Conservation (phyloP, 2,113 vertebrate genomes). For the Rhinolophus sinicus region DNA sequence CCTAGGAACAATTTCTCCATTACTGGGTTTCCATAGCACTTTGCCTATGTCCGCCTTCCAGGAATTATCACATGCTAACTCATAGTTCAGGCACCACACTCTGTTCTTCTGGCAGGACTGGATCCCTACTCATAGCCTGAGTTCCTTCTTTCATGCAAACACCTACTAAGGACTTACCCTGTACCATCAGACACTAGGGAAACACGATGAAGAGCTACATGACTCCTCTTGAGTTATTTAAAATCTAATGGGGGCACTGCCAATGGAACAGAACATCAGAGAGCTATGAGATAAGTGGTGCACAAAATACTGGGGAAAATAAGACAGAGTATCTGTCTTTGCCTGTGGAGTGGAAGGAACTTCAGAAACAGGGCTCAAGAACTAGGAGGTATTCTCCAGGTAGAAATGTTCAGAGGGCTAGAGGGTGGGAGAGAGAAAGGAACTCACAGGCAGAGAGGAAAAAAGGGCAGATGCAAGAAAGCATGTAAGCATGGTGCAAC, state of each 20-base stretch:
- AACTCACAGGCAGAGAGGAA: neutral
- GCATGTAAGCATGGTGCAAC: fast-evolving
- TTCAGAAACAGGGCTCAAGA: neutral
- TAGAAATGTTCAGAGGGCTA: neutral
- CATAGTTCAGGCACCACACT: no score
- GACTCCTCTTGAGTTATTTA: neutral
- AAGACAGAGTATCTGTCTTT: neutral
- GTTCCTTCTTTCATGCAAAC: neutral
- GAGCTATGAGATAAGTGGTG: neutral
- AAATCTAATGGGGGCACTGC: neutral
- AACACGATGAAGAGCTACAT: neutral
- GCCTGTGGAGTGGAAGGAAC: neutral
- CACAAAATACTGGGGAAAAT: no score
- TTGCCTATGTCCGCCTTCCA: neutral
- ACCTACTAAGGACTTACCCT: neutral
- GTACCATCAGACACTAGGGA: neutral
- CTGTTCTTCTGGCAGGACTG: neutral
- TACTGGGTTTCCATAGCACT: neutral
- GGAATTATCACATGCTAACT: neutral
- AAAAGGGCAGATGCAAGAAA: neutral
- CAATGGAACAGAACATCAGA: neutral
- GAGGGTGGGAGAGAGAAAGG: no score
- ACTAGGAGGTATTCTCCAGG: neutral
- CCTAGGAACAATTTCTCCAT: neutral
- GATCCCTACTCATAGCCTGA: neutral